A percentile compares a stretch with the other conserved stretches of the same genome.
phyloP scores from a whole-genome alignment of 2,888 invertebrate genomes.

The Branchipolynoe longqiensis region DNA sequence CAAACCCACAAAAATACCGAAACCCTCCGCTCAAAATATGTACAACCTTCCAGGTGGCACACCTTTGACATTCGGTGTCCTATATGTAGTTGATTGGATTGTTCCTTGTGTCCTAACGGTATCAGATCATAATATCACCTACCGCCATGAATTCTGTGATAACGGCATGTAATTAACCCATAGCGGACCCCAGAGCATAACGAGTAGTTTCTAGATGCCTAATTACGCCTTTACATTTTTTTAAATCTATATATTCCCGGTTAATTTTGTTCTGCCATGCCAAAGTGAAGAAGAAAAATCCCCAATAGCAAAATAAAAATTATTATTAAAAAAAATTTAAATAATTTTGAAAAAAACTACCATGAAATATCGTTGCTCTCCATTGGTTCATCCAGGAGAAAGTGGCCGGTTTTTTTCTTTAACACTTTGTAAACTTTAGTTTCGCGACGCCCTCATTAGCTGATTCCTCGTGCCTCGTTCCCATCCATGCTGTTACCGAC shows the following conservation, averaged over 20 bases:
- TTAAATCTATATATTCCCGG: neutral
- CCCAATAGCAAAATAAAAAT: too few relatives aligned
- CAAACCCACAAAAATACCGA: neutral
- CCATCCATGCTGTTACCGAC: conserved; percentile 24
- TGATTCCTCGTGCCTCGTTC: conserved; percentile 34
- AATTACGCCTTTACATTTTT: neutral
- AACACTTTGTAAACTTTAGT: too few relatives aligned
- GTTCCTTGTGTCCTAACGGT: too few relatives aligned
- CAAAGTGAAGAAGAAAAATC: too few relatives aligned
- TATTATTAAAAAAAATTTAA: too few relatives aligned
- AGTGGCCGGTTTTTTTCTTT: too few relatives aligned
- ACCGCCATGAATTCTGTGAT: conserved; percentile 57
- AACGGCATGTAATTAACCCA: conserved; percentile 42
- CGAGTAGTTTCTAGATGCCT: conserved; percentile 20
- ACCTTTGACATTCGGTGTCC: conserved; percentile 29
- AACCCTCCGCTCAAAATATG: conserved; percentile 34
- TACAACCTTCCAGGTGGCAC: conserved; percentile 55
- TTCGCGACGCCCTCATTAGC: neutral
- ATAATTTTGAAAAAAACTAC: too few relatives aligned
- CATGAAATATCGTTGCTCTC: too few relatives aligned
- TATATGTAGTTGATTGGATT: too few relatives aligned
- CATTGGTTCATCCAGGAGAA: too few relatives aligned
- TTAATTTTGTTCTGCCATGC: neutral
- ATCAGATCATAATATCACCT: conserved; percentile 53
- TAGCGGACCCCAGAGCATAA: conserved; percentile 42